Evolutionary conservation across 2,113 vertebrate species (phyloP), one percentile per base, ranked within the genome.

Genomic region (Aphelocoma coerulescens): DNA sequence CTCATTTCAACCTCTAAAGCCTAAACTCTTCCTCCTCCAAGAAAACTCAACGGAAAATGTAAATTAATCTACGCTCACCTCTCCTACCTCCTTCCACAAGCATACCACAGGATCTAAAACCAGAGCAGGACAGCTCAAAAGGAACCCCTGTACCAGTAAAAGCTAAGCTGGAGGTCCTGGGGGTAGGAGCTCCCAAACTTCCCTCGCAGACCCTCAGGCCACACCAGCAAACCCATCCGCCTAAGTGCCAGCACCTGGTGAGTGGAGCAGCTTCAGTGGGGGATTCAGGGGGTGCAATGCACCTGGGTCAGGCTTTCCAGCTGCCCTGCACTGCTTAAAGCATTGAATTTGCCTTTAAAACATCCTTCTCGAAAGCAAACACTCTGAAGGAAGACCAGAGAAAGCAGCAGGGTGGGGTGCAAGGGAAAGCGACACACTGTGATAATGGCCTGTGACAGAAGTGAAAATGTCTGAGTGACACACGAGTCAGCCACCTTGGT

Each of bases 131-230:
- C 35, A 55, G 13, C 35, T 52, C 21, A 55, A 63, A 59, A 54
- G 6, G 12, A 58, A 19, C 21, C 62, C 6, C 48, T 2, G 2
- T 0, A 1, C 8, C 46, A 55, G 4, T 3, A 28, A 37, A 19
- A 71, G 8, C 24, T 37, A 5, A 61, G 44, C 19, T 16, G 17
- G 9, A 61, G 16, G 7, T 6, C 18, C 6, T 6, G 22, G 28
- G 1, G 14, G 7, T 7, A 33, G 33, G 1, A 15, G 5, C 12
- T 72, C 8, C 30, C 10, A 6, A 3, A 23, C 13, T 44, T 35
- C 37, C 39, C 48, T 26, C 5, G 5, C 17, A 37, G 23, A 15
- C 8, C 52, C 58, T 20, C 39, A 32, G 48, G 9, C 21, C 39
- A 3, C 5, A 23, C 28, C 33, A 15, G 9, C 35, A 39, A 24